Conservation (phyloP, 2,888 invertebrate species). For the Drosophila demipolita region DNA sequence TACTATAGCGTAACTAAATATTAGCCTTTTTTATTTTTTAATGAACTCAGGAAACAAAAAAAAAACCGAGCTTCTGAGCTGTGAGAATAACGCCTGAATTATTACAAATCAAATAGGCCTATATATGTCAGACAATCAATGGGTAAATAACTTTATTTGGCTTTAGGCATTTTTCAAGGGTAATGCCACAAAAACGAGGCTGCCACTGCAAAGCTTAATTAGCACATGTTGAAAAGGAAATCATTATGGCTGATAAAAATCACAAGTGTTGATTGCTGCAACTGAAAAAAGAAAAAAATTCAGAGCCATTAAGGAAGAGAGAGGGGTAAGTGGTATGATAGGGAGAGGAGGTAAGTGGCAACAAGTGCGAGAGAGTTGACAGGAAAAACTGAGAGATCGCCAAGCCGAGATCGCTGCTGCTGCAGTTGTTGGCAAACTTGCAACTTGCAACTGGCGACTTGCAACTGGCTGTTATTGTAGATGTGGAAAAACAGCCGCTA, state of each 20-base stretch:
- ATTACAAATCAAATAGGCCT: conserved; percentile 80
- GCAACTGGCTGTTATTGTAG: conserved; percentile 35
- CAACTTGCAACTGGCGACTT: conserved; percentile 42
- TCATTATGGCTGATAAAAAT: conserved; percentile 81
- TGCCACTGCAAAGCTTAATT: conserved; percentile 56
- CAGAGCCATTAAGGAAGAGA: neutral
- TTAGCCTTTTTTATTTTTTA: neutral
- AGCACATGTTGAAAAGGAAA: conserved; percentile 82
- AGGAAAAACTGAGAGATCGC: conserved; percentile 74
- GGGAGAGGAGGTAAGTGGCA: conserved; percentile 31
- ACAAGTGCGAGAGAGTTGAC: conserved; percentile 75
- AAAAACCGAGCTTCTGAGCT: conserved; percentile 36
- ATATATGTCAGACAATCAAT: neutral
- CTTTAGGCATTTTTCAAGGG: conserved; percentile 45
- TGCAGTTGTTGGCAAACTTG: conserved; percentile 37
- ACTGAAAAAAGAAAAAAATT: neutral
- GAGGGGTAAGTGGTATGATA: conserved; percentile 33
- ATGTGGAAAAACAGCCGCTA: conserved; percentile 70
- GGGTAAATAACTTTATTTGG: conserved; percentile 17
- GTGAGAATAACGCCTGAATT: conserved; percentile 83
- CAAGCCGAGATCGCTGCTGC: conserved; percentile 44
- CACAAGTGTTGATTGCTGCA: conserved; percentile 80
- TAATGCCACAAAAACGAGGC: conserved; percentile 9
- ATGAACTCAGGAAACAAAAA: neutral
- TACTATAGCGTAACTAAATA: neutral